Percentiles rank a stretch among this genome's conserved stretches.
Conservation (phyloP, 2,888 invertebrate genomes). For the Odontocolon sp. region DNA sequence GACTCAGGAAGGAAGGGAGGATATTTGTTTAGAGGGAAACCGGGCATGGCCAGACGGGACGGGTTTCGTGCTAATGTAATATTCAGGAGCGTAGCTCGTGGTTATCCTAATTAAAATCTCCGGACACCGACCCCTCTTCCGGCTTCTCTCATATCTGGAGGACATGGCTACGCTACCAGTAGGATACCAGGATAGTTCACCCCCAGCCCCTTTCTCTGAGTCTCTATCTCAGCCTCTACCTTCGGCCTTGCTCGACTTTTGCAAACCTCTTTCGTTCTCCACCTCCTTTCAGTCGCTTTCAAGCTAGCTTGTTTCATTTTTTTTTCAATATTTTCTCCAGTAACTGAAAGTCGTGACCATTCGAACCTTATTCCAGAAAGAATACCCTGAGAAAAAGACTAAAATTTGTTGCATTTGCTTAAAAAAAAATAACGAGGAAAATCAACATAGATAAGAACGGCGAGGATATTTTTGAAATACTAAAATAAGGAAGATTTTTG, state of each 20-base stretch:
- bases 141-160: constrained; percentile 34
- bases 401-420: no score
- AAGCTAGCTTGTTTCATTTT: not conserved
- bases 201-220: constrained; percentile 32
- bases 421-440: no score
- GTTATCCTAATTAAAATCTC: constrained; percentile 75
- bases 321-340: not conserved
- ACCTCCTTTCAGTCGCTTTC: not conserved
- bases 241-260: constrained; percentile 2
- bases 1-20: constrained; percentile 28
- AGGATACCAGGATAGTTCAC: not conserved
- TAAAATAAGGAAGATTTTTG: no score
- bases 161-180: not conserved
- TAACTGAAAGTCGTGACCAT: not conserved
- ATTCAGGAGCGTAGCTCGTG: constrained; percentile 66
- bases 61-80: constrained; percentile 66
- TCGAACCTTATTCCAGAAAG: no score
- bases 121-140: constrained; percentile 53
- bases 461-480: no score
- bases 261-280: not conserved
- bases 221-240: constrained; percentile 20
- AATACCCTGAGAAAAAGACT: no score
- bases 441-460: no score
- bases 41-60: constrained; percentile 39
- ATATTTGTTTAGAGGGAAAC: constrained; percentile 62